Evolutionary conservation across 2,113 vertebrate species (phyloP).

Genomic region (Rhea pennata): DNA sequence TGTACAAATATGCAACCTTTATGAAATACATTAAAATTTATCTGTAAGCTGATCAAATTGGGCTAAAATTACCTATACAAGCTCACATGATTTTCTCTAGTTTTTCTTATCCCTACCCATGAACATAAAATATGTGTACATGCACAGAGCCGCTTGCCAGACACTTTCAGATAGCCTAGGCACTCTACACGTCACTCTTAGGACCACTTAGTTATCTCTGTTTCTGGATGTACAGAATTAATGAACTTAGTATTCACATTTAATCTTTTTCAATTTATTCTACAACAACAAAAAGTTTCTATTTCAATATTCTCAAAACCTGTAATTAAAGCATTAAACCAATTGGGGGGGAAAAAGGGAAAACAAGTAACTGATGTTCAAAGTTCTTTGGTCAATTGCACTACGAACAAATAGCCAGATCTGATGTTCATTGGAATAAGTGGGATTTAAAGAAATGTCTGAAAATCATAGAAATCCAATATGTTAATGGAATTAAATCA

Average conservation of each 20-base stretch:
- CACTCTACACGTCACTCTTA: background rate
- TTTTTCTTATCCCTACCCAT: background rate
- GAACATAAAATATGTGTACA: background rate
- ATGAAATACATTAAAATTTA: background rate
- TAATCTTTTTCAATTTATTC: background rate
- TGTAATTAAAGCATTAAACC: background rate
- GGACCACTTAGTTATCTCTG: background rate
- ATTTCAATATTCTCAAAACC: background rate
- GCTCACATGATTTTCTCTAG: background rate
- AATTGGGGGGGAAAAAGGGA: background rate
- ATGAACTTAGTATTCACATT: background rate
- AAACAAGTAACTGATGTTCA: background rate
- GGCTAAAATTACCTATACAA: background rate
- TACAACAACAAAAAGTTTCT: background rate
- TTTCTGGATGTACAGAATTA: background rate
- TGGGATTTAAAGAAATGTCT: background rate
- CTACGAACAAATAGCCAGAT: background rate
- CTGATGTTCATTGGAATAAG: background rate
- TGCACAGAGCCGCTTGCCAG: background rate
- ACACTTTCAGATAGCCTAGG: accelerated
- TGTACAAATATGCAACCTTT: background rate
- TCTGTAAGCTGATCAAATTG: background rate
- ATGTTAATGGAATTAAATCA: background rate
- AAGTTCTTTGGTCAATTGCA: background rate
- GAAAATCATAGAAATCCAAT: background rate